Percentiles rank a stretch among this genome's conserved stretches.
These are phyloP conservation scores for Hemaris fuciformis DNA, from an alignment of 2,888 invertebrate genomes.

Conservation along the genomic window DNA sequence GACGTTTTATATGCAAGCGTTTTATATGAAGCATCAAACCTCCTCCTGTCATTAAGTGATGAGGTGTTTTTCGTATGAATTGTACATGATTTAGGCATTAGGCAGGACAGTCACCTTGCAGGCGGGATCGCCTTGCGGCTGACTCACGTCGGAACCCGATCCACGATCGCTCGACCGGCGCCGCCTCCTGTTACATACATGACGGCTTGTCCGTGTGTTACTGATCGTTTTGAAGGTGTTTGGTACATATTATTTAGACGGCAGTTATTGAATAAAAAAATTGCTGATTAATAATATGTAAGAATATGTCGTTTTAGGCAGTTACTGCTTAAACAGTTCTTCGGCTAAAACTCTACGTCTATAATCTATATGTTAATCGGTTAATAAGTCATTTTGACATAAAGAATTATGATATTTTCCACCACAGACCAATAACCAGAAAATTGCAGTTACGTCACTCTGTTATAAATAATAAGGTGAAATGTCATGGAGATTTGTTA, in stretches of 20 bases:
- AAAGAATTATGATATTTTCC: no score
- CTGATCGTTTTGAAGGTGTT: conserved; percentile 2
- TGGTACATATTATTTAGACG: no score
- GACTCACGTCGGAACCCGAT: conserved; percentile 10
- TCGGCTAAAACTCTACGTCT: no score
- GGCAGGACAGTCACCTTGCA: conserved; percentile 55
- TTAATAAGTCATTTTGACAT: no score
- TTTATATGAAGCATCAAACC: no score
- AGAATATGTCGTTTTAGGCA: no score
- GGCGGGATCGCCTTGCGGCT: conserved; percentile 53
- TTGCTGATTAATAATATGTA: no score
- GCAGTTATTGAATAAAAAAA: no score
- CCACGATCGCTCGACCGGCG: conserved; percentile 12
- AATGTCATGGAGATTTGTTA: neutral
- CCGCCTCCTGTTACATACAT: conserved; percentile 15
- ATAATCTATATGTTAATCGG: no score
- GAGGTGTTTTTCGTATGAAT: neutral
- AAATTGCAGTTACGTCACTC: neutral
- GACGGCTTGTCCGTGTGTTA: conserved; percentile 9
- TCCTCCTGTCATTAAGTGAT: neutral
- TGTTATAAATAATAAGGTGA: neutral
- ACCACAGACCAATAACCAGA: neutral
- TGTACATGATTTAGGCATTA: conserved; percentile 34
- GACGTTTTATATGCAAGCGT: no score
- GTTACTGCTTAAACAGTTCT: no score